Percentiles rank a stretch among this genome's conserved stretches.
These are phyloP conservation scores for Lepidocyrtinus sp. DNA, from an alignment of 2,888 invertebrate species.

Conservation along the genomic window DNA sequence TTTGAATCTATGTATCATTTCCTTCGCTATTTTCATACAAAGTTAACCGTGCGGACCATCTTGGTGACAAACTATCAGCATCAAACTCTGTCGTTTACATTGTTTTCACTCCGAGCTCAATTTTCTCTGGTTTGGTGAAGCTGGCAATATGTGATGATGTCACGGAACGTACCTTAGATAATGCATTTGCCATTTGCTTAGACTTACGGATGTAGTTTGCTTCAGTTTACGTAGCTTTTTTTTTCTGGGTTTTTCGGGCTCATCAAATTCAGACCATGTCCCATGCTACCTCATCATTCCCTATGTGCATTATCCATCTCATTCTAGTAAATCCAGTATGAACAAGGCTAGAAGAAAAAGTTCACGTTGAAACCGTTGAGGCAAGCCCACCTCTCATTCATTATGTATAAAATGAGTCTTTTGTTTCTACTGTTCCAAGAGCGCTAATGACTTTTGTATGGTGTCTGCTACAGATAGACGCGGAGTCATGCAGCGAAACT, in stretches of 20 bases:
- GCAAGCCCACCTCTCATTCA: conserved; percentile 60
- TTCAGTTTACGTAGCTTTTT: neutral
- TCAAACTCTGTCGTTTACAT: neutral
- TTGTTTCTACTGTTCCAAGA: conserved; percentile 54
- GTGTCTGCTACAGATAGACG: too few species aligned
- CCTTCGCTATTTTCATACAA: too few species aligned
- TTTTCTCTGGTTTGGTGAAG: conserved; percentile 26
- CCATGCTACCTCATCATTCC: conserved; percentile 42
- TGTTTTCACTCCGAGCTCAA: neutral
- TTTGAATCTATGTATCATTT: too few species aligned
- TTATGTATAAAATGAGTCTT: conserved; percentile 63
- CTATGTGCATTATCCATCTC: conserved; percentile 27
- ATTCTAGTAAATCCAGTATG: neutral
- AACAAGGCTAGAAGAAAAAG: neutral
- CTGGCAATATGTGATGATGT: conserved; percentile 48
- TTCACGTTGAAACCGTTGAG: conserved; percentile 6
- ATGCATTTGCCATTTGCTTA: conserved; percentile 26
- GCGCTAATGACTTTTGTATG: conserved; percentile 55
- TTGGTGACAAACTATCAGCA: conserved; percentile 11
- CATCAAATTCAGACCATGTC: conserved; percentile 60
- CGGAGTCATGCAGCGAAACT: conserved; percentile 26
- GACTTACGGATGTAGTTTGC: too few species aligned
- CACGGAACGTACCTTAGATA: conserved; percentile 38
- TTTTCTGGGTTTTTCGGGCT: conserved; percentile 44
- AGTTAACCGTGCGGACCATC: neutral